These are phyloP conservation scores for Elysia chlorotica DNA, from an alignment of 1,140 invertebrate genomes.

Conservation along the genomic window DNA sequence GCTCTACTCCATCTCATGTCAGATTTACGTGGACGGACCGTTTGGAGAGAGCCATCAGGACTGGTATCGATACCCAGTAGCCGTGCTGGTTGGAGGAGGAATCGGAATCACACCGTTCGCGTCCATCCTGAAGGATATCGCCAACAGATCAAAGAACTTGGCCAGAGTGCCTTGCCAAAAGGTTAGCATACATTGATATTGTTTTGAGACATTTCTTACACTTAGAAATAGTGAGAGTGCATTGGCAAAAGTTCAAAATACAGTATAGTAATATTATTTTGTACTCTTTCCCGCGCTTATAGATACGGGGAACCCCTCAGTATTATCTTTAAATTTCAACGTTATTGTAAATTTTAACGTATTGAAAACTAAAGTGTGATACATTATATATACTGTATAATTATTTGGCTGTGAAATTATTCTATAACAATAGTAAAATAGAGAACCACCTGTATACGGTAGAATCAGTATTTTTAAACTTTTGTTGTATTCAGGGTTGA, in stretches of 20 bases:
- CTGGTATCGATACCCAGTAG: constrained; percentile 82
- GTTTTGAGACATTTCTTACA: not conserved
- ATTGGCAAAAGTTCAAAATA: not conserved
- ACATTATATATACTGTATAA: too few relatives aligned
- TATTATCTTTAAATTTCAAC: too few relatives aligned
- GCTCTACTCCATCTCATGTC: not conserved
- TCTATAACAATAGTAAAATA: too few relatives aligned
- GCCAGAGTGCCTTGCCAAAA: constrained; percentile 49
- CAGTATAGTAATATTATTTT: too few relatives aligned
- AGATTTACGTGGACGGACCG: constrained; percentile 90
- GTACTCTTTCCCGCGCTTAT: too few relatives aligned
- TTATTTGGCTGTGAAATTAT: too few relatives aligned
- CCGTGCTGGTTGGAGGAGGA: constrained; percentile 98
- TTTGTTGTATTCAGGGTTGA: too few relatives aligned
- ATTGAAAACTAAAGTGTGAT: too few relatives aligned
- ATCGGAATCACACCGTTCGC: constrained; percentile 99
- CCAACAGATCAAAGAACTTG: constrained; percentile 38
- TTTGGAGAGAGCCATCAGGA: constrained; percentile 99
- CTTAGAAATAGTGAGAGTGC: not conserved
- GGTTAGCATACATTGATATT: constrained; percentile 8
- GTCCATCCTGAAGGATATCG: constrained; percentile 79
- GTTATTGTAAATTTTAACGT: too few relatives aligned
- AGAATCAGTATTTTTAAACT: too few relatives aligned
- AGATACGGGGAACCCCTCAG: too few relatives aligned
- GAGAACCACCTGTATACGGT: too few relatives aligned